Percentiles rank a stretch among this genome's conserved stretches.
Evolutionary conservation across 2,113 vertebrate genomes (phyloP).

Genomic region (Mobula hypostoma): DNA sequence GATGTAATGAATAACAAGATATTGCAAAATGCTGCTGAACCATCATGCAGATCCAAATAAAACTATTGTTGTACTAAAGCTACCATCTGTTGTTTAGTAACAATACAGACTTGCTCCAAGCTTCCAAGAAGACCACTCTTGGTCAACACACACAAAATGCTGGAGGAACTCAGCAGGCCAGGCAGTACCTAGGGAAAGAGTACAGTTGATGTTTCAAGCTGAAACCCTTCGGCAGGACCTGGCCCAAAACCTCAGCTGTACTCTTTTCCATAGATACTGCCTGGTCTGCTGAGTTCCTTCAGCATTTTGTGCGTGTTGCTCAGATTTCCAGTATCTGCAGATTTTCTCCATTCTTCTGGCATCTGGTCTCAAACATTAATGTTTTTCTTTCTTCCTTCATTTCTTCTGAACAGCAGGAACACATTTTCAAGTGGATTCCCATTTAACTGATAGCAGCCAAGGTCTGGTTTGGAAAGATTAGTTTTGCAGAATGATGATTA

Average conservation of each 20-base stretch:
- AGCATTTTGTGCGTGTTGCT: too few relatives aligned
- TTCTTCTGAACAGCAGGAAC: background rate
- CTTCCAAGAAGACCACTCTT: background rate
- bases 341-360: background rate
- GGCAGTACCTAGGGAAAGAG: too few relatives aligned
- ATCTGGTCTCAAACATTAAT: background rate
- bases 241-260: too few relatives aligned
- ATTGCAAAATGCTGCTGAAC: background rate
- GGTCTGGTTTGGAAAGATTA: conserved; percentile 1
- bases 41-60: background rate
- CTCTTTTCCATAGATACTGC: too few relatives aligned
- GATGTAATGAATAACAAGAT: background rate
- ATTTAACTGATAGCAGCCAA: background rate
- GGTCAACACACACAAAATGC: background rate
- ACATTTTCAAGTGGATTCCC: background rate
- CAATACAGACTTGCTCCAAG: background rate
- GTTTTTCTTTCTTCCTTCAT: background rate
- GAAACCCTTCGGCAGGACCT: too few relatives aligned
- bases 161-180: too few relatives aligned
- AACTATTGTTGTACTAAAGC: background rate
- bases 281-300: too few relatives aligned
- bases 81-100: background rate
- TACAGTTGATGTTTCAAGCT: too few relatives aligned
- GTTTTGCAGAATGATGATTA: background rate
- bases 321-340: too few relatives aligned